Evolutionary conservation across 2,113 vertebrate genomes (phyloP).

Genomic region (Sorex araneus): DNA sequence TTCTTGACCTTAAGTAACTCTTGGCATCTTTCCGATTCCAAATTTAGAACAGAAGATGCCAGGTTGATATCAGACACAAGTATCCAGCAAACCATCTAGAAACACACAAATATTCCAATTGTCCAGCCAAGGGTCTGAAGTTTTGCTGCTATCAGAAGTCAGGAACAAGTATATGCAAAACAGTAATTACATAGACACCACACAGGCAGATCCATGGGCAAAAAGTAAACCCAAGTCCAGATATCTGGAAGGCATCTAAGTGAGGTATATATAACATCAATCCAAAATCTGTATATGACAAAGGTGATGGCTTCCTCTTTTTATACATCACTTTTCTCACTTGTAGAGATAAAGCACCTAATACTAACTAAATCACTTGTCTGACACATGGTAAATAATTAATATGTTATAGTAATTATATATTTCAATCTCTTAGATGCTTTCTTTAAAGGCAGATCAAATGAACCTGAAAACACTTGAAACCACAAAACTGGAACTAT

Average conservation of each 20-base stretch:
- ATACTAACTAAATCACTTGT: slow-evolving; percentile 1
- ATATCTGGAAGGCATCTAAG: not conserved
- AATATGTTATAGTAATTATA: not conserved
- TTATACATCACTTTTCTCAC: not conserved
- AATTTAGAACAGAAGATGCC: not conserved
- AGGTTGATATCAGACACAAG: not conserved
- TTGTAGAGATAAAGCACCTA: not conserved
- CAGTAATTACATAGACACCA: not conserved
- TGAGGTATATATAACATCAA: not conserved
- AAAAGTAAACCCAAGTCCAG: slow-evolving; percentile 46
- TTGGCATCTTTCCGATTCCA: not conserved
- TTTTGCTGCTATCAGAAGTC: not conserved
- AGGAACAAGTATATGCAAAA: not conserved
- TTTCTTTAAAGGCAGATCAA: not conserved
- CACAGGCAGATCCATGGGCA: not conserved
- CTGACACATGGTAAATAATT: not conserved
- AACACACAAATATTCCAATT: not conserved
- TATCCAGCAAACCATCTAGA: not conserved
- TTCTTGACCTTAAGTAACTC: not conserved
- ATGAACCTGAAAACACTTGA: not conserved
- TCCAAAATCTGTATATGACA: not conserved
- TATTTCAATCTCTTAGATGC: slow-evolving; percentile 4
- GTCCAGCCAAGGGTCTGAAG: not conserved
- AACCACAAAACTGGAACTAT: not conserved
- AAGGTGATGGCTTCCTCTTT: not conserved